phyloP scores from a whole-genome alignment of 2,113 vertebrate species.

The Tachuris rubrigastra region DNA sequence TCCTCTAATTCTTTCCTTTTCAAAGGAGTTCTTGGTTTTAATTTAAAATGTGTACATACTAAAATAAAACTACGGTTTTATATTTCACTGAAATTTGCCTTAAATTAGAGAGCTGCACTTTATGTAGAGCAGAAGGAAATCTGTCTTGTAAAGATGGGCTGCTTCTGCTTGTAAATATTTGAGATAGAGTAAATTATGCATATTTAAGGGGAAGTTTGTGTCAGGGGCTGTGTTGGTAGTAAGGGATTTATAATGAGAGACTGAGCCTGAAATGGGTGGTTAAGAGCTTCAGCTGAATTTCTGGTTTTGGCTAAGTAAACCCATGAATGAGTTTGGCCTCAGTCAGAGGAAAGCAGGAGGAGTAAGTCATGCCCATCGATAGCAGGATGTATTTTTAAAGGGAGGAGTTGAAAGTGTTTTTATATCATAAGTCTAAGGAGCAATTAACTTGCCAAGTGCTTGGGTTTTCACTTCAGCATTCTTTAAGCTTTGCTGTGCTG shows the following conservation, averaged over 20 bases:
- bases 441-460: neutral
- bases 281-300: neutral
- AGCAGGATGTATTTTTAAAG: slow-evolving; percentile 5
- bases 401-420: slow-evolving; percentile 9
- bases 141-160: slow-evolving; percentile 67
- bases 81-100: slow-evolving; percentile 83
- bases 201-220: slow-evolving; percentile 51
- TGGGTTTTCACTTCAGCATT: slow-evolving; percentile 29
- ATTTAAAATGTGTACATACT: slow-evolving; percentile 72
- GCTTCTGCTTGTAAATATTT: slow-evolving; percentile 77
- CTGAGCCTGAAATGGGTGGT: neutral
- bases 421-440: slow-evolving; percentile 21
- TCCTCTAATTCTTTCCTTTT: slow-evolving; percentile 51
- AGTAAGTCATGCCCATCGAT: neutral
- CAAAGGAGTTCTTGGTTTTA: slow-evolving; percentile 61
- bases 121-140: slow-evolving; percentile 74
- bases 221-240: slow-evolving; percentile 12
- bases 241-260: neutral
- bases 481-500: slow-evolving; percentile 23
- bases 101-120: slow-evolving; percentile 84
- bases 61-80: slow-evolving; percentile 75
- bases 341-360: neutral
- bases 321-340: neutral
- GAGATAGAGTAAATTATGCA: slow-evolving; percentile 65
- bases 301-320: neutral